Conservation (phyloP, 1,140 invertebrate genomes). For the Drosophila parabipectinata region DNA sequence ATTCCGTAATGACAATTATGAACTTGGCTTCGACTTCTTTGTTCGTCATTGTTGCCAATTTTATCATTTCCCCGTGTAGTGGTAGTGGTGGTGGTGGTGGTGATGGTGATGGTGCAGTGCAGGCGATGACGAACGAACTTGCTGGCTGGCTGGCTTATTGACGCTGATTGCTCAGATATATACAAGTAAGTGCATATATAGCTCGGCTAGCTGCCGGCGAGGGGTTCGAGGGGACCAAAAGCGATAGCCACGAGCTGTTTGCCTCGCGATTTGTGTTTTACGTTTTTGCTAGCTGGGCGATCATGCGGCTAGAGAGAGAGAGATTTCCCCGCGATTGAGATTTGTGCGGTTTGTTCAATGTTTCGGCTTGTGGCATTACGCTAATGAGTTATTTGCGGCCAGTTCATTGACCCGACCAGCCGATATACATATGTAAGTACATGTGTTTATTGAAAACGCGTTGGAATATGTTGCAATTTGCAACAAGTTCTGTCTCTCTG, state of each 20-base stretch:
- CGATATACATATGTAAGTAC: not conserved
- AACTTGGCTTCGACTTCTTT: conserved; percentile 28
- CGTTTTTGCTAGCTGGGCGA: conserved; percentile 27
- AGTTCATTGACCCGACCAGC: conserved; percentile 36
- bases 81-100: not conserved
- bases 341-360: conserved; percentile 17
- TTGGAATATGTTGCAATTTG: conserved; percentile 31
- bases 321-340: conserved; percentile 22
- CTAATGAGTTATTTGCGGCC: conserved; percentile 41
- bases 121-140: conserved; percentile 14
- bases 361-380: conserved; percentile 37
- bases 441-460: conserved; percentile 28
- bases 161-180: conserved; percentile 44
- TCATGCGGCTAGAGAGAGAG: conserved; percentile 34
- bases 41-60: conserved; percentile 52
- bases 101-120: conserved; percentile 4
- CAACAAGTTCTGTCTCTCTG: conserved; percentile 29
- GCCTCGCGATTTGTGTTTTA: conserved; percentile 26
- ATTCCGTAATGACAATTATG: conserved; percentile 43
- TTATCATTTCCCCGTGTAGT: conserved; percentile 40
- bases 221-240: not conserved
- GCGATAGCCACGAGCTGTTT: conserved; percentile 45
- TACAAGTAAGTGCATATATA: conserved; percentile 19
- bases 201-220: no score
- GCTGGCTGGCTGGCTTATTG: conserved; percentile 13